Evolutionary conservation across 2,888 invertebrate genomes (phyloP), one percentile per base, ranked within the genome.

Genomic region (Rosalia funebris): DNA sequence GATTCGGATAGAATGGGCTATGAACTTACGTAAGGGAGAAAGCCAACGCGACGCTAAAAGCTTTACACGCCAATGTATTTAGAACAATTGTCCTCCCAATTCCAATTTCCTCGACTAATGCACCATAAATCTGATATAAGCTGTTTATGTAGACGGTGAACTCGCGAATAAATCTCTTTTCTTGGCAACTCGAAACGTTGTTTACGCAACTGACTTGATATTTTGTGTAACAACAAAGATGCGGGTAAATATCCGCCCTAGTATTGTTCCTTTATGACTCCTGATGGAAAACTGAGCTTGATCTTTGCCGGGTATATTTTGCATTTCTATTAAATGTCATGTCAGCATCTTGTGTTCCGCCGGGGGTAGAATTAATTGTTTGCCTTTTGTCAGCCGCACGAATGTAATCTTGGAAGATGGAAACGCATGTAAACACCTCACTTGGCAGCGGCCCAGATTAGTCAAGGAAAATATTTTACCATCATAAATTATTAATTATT

Each of bases 231-330:
- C 37, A 37, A 37, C 50, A 39, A 37, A 39, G 37, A 14, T 37
- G 39, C 50, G 37, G 36, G 50, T 36, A 50, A 50, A 50, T 50
- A 50, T 50, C 50, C 50, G 20, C 34, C 20, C 20, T 11, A 7
- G 36, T 20, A 39, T 37, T 50, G 50, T 50, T 50, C 15, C 50
- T 36, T 17, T 47, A 17, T 36, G 16, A 16, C 17, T n/a, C 19
- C 15, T 9, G 20, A 32, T 31, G 16, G 15, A 16, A 11, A 17
- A 9, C 34, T 19, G 5, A 3, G 46, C n/a, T 14, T 14, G 32
- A 46, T 15, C 46, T 11, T 20, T 11, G 17, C 50, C 12, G 37
- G 15, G 34, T 32, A 15, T 47, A 47, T 47, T 47, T 47, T 47
- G 19, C 47, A 19, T 47, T 36, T n/a, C 47, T 17, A 32, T 34